Evolutionary conservation across 1,140 invertebrate genomes (phyloP), one percentile per base, ranked within the genome.

Genomic region (Sycophila sp.): DNA sequence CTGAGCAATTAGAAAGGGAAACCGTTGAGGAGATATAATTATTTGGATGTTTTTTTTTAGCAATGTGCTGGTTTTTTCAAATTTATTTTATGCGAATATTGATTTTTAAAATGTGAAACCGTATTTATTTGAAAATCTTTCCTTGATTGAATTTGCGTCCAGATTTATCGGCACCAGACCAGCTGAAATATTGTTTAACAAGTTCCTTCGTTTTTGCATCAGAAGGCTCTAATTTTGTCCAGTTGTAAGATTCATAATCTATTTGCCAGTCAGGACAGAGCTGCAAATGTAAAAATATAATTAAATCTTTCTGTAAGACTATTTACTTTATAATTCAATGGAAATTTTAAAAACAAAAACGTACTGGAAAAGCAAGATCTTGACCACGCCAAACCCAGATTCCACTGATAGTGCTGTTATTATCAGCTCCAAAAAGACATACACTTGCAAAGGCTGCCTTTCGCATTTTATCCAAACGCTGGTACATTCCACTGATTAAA

Each of bases 331-430:
- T 3, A 55, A 42, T 63, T 62, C 17, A 19, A 36, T 36, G 1
- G 13, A 22, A 26, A 10, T 15, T n/a, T 24, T n/a, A n/a, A n/a
- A n/a, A n/a, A n/a, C n/a, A 36, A 56, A 6, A 64, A 86, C 86
- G 87, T 87, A 95, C 92, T 69, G 89, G 83, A 87, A 99, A 99
- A 74, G 93, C 97, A 53, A 99, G 90, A 24, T 98, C 92, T 53
- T 97, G 95, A 63, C 98, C 97, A 82, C 93, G 92, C 97, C 98
- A 99, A 62, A 98, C 89, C 97, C 97, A 99, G 77, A 99, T 88
- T 67, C 97, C 98, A 63, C 96, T 97, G 81, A 99, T 99, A 72
- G 91, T 91, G 80, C 93, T 98, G 84, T 98, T 89, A 80, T 96
- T 93, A 83, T 99, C 95, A 74, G 91, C 90, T 47, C 98, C 98